Evolutionary conservation across 2,888 invertebrate genomes (phyloP), one percentile per base, ranked within the genome.

Genomic region (Mesorhabditis spiculigera): DNA sequence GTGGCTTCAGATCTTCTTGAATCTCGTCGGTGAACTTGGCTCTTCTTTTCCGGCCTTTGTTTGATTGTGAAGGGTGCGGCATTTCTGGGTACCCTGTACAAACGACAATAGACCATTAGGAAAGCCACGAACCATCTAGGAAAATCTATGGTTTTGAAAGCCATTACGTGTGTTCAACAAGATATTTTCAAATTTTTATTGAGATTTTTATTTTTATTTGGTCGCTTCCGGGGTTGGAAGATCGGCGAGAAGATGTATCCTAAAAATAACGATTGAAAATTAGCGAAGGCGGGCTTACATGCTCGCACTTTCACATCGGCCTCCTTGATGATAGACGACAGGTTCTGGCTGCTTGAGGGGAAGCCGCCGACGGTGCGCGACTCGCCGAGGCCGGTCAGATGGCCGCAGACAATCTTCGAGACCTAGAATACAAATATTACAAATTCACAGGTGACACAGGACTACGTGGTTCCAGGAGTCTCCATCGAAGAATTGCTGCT

Each of bases 401-500:
- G 78, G n/a, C 82, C 81, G 63, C 78, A 73, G 16, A 81, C 75
- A 41, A 75, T 62, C 10, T 68, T 68, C 5, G 81, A 73, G 4
- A 81, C 76, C 79, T 82, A 69, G 58, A 77, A 63, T 68, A 8
- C 13, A 61, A 68, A 43, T 43, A 41, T 8, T 8, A 41, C 8
- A 67, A 42, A 61, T 28, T 6, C 5, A 50, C 42, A 42, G 45
- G n/a, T 41, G 5, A 61, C 44, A 65, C 61, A 68, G 41, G 6
- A 65, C 6, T 44, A 13, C 44, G 43, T 13, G 13, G 66, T 58
- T 41, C 84, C 84, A 84, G 68, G 70, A 81, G n/a, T 83, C 81
- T 45, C 73, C 71, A 50, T 50, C 58, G 71, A 85, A 82, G 71
- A 82, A 83, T 67, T 80, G 76, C 91, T 97, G 95, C 89, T 95